phyloP scores from a whole-genome alignment of 2,888 invertebrate species.

The Polymixis flavicincta region DNA sequence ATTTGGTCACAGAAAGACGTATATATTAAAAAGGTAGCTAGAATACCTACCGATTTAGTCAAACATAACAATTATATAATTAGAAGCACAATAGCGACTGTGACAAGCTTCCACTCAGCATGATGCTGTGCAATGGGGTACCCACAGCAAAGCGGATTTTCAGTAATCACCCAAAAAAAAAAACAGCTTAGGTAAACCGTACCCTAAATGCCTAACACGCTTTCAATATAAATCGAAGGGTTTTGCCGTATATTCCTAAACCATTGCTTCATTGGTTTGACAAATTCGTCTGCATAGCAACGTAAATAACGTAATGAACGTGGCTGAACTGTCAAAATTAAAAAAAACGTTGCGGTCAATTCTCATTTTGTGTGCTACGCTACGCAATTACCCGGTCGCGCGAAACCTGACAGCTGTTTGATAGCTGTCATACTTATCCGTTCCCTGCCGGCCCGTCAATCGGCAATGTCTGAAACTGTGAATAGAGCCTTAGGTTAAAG shows the following conservation, averaged over 20 bases:
- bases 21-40: neutral
- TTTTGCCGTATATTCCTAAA: too few species aligned
- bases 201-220: too few species aligned
- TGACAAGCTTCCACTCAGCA: neutral
- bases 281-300: too few species aligned
- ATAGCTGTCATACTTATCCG: neutral
- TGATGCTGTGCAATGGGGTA: neutral
- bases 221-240: too few species aligned
- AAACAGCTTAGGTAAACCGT: too few species aligned
- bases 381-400: too few species aligned
- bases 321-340: too few species aligned
- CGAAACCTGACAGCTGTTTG: neutral
- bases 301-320: too few species aligned
- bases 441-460: neutral
- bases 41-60: neutral
- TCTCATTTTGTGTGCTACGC: too few species aligned
- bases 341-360: too few species aligned
- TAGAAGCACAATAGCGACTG: neutral
- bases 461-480: neutral
- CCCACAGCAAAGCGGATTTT: neutral
- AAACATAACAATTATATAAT: neutral
- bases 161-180: neutral
- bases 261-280: too few species aligned
- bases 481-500: conserved; percentile 19
- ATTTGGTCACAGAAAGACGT: neutral